Evolutionary conservation across 2,113 vertebrate species (phyloP), one percentile per base, ranked within the genome.

Genomic region (Oreotragus oreotragus): DNA sequence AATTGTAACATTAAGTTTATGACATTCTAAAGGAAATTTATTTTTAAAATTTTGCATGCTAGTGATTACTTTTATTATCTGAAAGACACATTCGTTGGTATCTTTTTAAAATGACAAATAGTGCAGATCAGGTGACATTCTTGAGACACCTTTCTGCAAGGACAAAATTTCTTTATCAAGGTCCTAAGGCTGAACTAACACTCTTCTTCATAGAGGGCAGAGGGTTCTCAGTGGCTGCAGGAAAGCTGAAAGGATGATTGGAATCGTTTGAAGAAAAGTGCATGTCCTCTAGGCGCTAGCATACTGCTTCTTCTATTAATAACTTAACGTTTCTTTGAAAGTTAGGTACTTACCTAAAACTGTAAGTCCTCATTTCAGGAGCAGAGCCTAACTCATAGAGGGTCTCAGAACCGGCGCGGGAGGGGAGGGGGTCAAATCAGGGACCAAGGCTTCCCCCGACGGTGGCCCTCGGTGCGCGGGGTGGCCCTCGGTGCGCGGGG

Each of bases 371-470:
- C 25, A 1, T 45, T 96, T 96, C 25, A 81, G 80, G 92, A 81
- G 94, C 23, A 7, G 91, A 6, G 21, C 88, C n/a, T 98, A 47
- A 91, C 97, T 97, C 98, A 95, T 95, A 96, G 94, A 91, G 81
- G 88, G 64, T 91, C 7, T 45, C 90, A 17, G 90, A 87, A 55
- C 45, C 49, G 7, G 55, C n/a, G 51, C 10, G 62, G 87, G 88
- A 45, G 58, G 27, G 95, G 79, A 95, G 97, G 83, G 16, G 84
- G 98, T 97, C 64, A 1, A 13, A 5, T 90, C 86, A 16, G 33
- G 47, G 83, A 39, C 77, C 91, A 47, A 80, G 62, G 73, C 49
- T 94, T 97, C n/a, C 94, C 62, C 21, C 13, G 95, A 97, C 85
- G 93, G 93, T 39, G 66, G 60, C 21, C 92, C 51, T 96, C 13